A percentile compares a stretch with the other conserved stretches of the same genome.
phyloP scores from a whole-genome alignment of 2,797 vertebrate species.

The Buphagus erythrorhynchus region DNA sequence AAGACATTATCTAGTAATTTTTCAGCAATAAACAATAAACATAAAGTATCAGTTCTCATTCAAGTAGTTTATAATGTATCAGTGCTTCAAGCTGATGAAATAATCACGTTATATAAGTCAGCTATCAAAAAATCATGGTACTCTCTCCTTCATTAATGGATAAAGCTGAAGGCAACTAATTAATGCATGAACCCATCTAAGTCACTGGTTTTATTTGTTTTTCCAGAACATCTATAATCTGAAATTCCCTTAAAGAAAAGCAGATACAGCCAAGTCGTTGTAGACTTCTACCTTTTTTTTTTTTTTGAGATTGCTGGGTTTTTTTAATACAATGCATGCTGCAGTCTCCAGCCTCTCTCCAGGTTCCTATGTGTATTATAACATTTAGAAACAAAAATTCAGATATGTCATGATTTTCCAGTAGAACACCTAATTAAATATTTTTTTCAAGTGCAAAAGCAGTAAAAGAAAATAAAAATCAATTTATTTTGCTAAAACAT shows the following conservation, averaged over 20 bases:
- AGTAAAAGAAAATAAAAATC: neutral
- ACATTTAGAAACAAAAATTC: neutral
- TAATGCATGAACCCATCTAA: neutral
- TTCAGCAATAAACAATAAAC: neutral
- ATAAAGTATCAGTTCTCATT: neutral
- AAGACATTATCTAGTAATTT: neutral
- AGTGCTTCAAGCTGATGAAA: neutral
- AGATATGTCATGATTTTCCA: neutral
- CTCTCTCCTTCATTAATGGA: neutral
- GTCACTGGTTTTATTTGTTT: neutral
- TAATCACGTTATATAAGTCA: neutral
- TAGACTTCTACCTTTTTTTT: neutral
- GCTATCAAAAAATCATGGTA: neutral
- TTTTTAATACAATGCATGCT: neutral
- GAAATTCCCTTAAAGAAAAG: neutral
- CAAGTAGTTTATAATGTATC: neutral
- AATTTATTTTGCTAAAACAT: neutral
- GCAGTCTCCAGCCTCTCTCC: neutral
- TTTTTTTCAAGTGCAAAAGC: neutral
- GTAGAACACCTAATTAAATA: neutral
- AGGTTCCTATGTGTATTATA: neutral
- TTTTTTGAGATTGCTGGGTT: rapidly evolving
- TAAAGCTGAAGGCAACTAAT: neutral
- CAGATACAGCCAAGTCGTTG: neutral
- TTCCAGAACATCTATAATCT: neutral